Base-by-base conservation (phyloP, 2,888 invertebrate genomes). In the Aphidoletes aphidimyza region DNA sequence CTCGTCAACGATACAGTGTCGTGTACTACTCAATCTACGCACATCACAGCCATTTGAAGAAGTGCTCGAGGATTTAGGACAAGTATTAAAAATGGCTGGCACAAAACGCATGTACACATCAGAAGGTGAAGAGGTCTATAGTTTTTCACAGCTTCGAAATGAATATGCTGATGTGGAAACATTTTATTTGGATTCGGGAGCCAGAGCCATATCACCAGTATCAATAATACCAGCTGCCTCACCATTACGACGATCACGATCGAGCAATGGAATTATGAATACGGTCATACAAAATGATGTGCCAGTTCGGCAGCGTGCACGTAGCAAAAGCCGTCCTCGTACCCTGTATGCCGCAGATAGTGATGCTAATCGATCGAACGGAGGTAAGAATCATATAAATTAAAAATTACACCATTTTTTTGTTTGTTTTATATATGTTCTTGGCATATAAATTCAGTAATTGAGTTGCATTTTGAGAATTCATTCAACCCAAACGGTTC, bases 41-140 rank as follows among this genome's bases (percentile, higher is more conserved):
- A 98, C 98, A 30, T 94, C 96, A 45, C 97, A 98, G 88, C 96
- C 97, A 0, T 98, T 97, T 89, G 98, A 98, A 90, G 97, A 98
- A 89, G 96, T 98, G 47, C 91, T 98, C 85, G 95, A 95, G 89
- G 98, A 98, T 90, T 92, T 98, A 88, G 97, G 97, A 83, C 96
- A 96, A 91, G 96, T 97, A 83, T 91, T 98, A 86, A 97, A 96
- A 91, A 96, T 97, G 94, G 96, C 93, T 88, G 95, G 96, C 85
- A 96, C 96, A 86, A 95, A 96, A 89, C 92, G 95, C 89, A 96
- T 97, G 94, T 97, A 95, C 91, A 97, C 98, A 42, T 95, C 96
- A 83, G 94, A 95, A 47, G 96, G 97, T 49, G 97, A 96, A 91
- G 96, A 97, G 94, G 98, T 96, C 1, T 92, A 96, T 87, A 97